Conservation (phyloP, 2,797 vertebrate species). For the Onychomys leucogaster region DNA sequence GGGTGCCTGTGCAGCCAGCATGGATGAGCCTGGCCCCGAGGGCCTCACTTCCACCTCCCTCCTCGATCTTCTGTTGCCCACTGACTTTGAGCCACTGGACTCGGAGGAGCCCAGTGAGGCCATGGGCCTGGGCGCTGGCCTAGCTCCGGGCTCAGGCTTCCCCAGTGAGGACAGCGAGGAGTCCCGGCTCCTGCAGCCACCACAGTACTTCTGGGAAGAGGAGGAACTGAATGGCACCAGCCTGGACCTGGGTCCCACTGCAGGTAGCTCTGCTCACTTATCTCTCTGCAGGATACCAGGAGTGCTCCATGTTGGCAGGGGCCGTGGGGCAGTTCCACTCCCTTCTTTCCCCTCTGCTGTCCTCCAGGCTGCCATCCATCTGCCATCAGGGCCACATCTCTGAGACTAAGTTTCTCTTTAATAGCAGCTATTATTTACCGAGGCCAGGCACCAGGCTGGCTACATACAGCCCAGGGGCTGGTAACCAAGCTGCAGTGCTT, state of each 20-base stretch:
- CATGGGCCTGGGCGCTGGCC: constrained; percentile 82
- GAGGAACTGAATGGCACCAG: constrained; percentile 88
- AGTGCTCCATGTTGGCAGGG: no score
- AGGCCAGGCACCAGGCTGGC: neutral
- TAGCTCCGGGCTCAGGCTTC: constrained; percentile 91
- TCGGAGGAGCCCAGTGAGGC: constrained; percentile 82
- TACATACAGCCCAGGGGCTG: rapidly evolving
- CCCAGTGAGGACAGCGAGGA: constrained; percentile 90
- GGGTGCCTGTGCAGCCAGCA: constrained; percentile 75
- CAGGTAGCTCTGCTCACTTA: constrained; percentile 82
- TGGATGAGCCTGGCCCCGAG: constrained; percentile 83
- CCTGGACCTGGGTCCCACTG: constrained; percentile 87
- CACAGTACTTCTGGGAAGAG: constrained; percentile 90
- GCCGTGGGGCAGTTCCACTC: neutral
- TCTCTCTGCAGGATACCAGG: neutral
- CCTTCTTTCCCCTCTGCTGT: neutral
- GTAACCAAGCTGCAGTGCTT: neutral
- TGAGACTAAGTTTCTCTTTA: neutral
- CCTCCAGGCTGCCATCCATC: neutral
- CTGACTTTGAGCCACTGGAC: constrained; percentile 86
- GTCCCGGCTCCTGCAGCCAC: constrained; percentile 87
- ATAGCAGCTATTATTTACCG: neutral
- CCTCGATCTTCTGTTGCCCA: constrained; percentile 85
- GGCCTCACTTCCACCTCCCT: constrained; percentile 87
- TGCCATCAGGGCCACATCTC: neutral